A percentile compares a stretch with the other conserved stretches of the same genome.
These are phyloP conservation scores for Atrichornis clamosus DNA, from an alignment of 2,113 vertebrate genomes.

Conservation along the genomic window DNA sequence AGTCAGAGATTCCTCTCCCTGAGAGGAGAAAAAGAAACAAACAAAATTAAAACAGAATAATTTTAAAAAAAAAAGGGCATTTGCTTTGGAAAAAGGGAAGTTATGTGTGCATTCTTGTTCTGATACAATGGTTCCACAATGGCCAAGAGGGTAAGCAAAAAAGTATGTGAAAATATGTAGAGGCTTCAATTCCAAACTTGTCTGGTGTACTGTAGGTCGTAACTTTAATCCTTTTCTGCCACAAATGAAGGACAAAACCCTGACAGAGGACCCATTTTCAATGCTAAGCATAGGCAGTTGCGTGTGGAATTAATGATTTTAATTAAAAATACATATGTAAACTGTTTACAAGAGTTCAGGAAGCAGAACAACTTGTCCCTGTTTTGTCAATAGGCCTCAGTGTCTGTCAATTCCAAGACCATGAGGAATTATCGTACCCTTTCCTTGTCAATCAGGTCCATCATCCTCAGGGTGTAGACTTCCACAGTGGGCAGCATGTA, in stretches of 20 bases:
- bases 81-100: not conserved
- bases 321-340: not conserved
- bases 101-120: not conserved
- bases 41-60: not conserved
- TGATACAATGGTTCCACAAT: not conserved
- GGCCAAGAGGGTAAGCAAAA: not conserved
- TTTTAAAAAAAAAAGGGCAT: not conserved
- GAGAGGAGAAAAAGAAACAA: not conserved
- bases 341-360: not conserved
- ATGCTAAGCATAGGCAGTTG: not conserved
- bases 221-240: not conserved
- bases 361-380: not conserved
- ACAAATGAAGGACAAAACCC: not conserved
- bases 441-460: constrained; percentile 80
- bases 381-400: not conserved
- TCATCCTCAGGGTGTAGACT: constrained; percentile 81
- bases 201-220: not conserved
- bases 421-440: constrained; percentile 69
- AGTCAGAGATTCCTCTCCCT: constrained; percentile 81
- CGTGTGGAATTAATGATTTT: not conserved
- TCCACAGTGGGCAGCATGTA: constrained; percentile 82
- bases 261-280: not conserved
- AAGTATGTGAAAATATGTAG: not conserved
- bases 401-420: not conserved
- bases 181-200: not conserved